Evolutionary conservation across 2,888 invertebrate species (phyloP), one percentile per base, ranked within the genome.

Genomic region (Endomychus coccineus): DNA sequence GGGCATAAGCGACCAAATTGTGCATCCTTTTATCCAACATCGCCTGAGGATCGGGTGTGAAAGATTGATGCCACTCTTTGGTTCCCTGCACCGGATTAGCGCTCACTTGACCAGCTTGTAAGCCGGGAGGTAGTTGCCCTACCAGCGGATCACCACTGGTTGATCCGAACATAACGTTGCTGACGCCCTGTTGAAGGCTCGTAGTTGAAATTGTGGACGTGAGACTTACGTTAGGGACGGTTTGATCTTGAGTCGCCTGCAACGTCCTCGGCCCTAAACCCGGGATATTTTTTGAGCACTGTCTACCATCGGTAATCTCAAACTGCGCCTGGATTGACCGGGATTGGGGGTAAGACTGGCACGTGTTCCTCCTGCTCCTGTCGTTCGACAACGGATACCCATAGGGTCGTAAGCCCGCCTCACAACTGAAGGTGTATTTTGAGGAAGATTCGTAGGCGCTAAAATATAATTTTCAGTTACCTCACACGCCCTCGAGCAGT

Each of bases 31-130:
- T 89, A 64, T 98, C 97, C 56, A 92, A 76, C 81, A 96, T 85
- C 4, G 95, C 92, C 47, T 87, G 85, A 15, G 94, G 94, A 69
- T 98, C 96, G 7, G 95, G 87, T 40, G 94, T 96, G 49, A 98
- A 95, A 48, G 87, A 85, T 65, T 90, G 87, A 63, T 96, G 94
- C 97, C 96, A 97, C 66, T 95, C 94, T 70, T 95, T 96, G 53
- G 83, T 83, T 52, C 85, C 83, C 47, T 84, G 80, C 25, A 83
- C 83, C 17, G 86, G 84, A 47, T 81, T 81, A 29, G 87, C 84
- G 22, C 83, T 83, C 36, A 86, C 82, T 59, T 80, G 80, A 21
- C 74, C 71, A 3, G 80, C 71, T 53, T 80, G 82, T 32, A 84
- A 68, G 37, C 77, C 76, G 39, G 74, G 74, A 15, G 78, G 70